These are phyloP conservation scores for Tolmerus cingulatus DNA, from an alignment of 2,888 invertebrate genomes.

Conservation along the genomic window DNA sequence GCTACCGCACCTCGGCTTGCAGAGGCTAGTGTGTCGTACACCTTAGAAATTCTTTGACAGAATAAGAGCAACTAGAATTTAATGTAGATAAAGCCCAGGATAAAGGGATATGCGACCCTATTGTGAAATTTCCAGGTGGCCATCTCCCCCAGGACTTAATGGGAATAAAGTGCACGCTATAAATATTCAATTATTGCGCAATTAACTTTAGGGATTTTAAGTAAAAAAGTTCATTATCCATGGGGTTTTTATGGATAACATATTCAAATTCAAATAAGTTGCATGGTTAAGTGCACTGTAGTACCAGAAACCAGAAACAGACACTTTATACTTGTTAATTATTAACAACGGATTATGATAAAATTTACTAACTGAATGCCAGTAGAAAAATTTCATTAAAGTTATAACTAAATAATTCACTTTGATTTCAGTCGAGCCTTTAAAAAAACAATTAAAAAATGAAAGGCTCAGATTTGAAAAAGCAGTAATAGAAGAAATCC, in stretches of 20 bases:
- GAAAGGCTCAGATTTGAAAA: background rate
- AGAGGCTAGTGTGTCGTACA: background rate
- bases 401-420: background rate
- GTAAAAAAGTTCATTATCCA: background rate
- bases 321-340: background rate
- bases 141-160: background rate
- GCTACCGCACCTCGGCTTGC: background rate
- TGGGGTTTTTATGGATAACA: background rate
- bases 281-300: background rate
- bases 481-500: background rate
- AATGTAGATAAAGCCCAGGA: background rate
- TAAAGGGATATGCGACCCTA: background rate
- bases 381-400: background rate
- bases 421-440: background rate
- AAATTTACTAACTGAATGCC: background rate
- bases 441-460: background rate
- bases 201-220: background rate
- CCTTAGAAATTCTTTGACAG: background rate
- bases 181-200: background rate
- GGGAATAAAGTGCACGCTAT: background rate
- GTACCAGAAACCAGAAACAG: background rate
- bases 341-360: background rate
- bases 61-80: background rate
- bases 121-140: background rate
- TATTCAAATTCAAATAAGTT: background rate